Evolutionary conservation across 2,113 vertebrate genomes (phyloP).

Genomic region (Paraplagusia blochii): DNA sequence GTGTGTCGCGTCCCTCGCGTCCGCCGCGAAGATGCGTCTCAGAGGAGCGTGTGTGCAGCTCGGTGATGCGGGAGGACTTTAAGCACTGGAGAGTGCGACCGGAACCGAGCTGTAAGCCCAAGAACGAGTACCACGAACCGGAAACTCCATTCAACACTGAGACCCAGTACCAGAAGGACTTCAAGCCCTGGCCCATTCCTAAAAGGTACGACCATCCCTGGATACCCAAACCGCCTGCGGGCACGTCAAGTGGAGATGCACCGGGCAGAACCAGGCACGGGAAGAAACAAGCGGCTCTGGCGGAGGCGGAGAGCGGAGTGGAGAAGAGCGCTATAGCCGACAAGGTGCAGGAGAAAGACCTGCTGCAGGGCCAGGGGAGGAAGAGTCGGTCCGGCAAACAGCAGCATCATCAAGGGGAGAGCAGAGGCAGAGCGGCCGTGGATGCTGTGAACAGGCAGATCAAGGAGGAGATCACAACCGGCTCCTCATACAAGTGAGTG

Average conservation of each 20-base stretch:
- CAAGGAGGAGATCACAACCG: slow-evolving; percentile 80
- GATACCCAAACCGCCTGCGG: slow-evolving; percentile 84
- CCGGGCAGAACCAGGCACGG: slow-evolving; percentile 45
- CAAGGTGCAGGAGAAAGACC: slow-evolving; percentile 76
- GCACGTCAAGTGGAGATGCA: slow-evolving; percentile 29
- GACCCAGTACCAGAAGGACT: slow-evolving; percentile 98
- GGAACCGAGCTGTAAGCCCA: slow-evolving; percentile 92
- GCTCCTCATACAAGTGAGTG: slow-evolving; percentile 87
- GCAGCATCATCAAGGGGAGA: slow-evolving; percentile 33
- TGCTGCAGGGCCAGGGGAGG: slow-evolving; percentile 53
- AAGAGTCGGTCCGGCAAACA: slow-evolving; percentile 55
- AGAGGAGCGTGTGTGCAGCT: slow-evolving; percentile 74
- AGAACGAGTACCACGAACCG: slow-evolving; percentile 87
- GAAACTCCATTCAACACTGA: slow-evolving; percentile 89
- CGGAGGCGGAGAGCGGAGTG: slow-evolving; percentile 66
- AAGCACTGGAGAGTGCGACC: slow-evolving; percentile 91
- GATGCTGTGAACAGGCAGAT: slow-evolving; percentile 93
- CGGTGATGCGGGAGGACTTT: slow-evolving; percentile 95
- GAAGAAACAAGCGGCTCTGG: slow-evolving; percentile 26
- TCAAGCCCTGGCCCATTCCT: slow-evolving; percentile 90
- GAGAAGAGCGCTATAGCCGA: slow-evolving; percentile 78
- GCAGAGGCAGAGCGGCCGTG: slow-evolving; percentile 78
- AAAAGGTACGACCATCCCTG: slow-evolving; percentile 91
- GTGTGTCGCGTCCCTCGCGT: slow-evolving; percentile 54
- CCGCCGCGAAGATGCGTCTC: slow-evolving; percentile 63